Conservation (phyloP, 2,113 vertebrate genomes). For the Gracilinanus agilis region DNA sequence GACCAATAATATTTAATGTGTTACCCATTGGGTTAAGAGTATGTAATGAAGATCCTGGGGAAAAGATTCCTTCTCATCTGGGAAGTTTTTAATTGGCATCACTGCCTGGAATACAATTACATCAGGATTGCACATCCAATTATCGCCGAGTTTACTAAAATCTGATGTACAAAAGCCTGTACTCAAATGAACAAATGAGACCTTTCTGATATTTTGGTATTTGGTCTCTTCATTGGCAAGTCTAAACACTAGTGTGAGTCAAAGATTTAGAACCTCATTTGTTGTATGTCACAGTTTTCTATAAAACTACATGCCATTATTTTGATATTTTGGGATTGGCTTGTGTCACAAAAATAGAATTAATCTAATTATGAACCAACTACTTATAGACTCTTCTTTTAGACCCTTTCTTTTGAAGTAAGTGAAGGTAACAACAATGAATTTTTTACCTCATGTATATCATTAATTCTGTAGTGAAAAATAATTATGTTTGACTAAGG, state of each 20-base stretch:
- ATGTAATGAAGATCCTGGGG: slow-evolving; percentile 75
- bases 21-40: slow-evolving; percentile 30
- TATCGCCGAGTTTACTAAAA: slow-evolving; percentile 62
- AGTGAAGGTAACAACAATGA: not conserved
- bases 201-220: not conserved
- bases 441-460: not conserved
- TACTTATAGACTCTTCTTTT: not conserved
- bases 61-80: slow-evolving; percentile 67
- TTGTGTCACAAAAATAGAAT: not conserved
- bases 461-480: slow-evolving; percentile 36
- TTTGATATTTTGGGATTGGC: slow-evolving; percentile 44
- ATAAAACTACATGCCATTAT: slow-evolving; percentile 29
- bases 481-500: not conserved
- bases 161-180: slow-evolving; percentile 51
- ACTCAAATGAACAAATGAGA: slow-evolving; percentile 49
- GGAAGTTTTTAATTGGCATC: slow-evolving; percentile 78
- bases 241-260: not conserved
- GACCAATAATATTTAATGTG: slow-evolving; percentile 21
- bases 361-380: not conserved
- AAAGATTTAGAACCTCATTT: not conserved
- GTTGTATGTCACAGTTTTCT: not conserved
- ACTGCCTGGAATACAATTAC: slow-evolving; percentile 70
- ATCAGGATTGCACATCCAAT: slow-evolving; percentile 77
- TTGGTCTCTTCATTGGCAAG: slow-evolving; percentile 44
- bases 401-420: not conserved